phyloP scores from a whole-genome alignment of 2,888 invertebrate species.

The Pterostichus niger region DNA sequence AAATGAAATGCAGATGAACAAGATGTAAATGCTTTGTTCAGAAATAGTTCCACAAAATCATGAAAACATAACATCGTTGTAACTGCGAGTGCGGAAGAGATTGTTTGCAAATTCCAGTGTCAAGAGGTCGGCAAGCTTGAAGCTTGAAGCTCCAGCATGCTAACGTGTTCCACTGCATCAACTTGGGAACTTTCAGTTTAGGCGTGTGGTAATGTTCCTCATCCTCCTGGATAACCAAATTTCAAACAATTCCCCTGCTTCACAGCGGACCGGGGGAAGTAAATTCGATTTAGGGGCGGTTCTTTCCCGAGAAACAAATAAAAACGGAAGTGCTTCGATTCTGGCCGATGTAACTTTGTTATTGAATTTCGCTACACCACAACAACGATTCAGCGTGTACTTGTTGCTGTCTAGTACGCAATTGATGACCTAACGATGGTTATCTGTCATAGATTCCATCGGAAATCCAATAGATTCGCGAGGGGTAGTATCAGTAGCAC shows the following conservation, averaged over 20 bases:
- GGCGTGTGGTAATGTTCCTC: conserved; percentile 47
- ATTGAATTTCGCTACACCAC: conserved; percentile 59
- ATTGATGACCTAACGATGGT: conserved; percentile 41
- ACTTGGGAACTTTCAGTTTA: conserved; percentile 37
- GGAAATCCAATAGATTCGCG: conserved; percentile 14
- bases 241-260: conserved; percentile 35
- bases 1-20: conserved; percentile 13
- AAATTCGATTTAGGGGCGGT: conserved; percentile 57
- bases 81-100: neutral
- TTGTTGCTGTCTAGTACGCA: conserved; percentile 36
- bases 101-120: conserved; percentile 46
- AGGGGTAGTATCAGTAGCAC: neutral
- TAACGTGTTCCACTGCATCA: conserved; percentile 33
- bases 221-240: conserved; percentile 34
- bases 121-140: conserved; percentile 17
- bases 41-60: conserved; percentile 19
- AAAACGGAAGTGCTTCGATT: conserved; percentile 54
- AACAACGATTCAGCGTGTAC: conserved; percentile 33
- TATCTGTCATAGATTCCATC: conserved; percentile 55
- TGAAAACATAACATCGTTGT: conserved; percentile 7
- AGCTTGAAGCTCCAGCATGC: neutral
- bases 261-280: neutral
- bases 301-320: conserved; percentile 58
- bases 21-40: neutral
- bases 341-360: conserved; percentile 60